Evolutionary conservation across 1,140 invertebrate species (phyloP).

Genomic region (Holcopasites calliopsidis): DNA sequence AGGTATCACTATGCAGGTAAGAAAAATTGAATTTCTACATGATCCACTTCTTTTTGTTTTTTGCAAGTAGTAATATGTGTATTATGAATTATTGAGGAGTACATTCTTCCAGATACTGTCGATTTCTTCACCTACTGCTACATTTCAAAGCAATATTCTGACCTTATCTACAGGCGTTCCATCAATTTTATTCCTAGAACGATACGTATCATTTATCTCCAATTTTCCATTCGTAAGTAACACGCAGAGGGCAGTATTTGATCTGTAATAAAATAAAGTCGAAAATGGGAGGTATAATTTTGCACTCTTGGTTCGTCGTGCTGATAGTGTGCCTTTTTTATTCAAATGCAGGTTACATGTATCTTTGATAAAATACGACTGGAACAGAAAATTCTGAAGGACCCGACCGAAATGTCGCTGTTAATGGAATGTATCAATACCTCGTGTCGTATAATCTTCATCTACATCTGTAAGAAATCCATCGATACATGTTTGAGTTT

Average conservation of each 20-base stretch:
- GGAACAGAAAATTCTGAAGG: background rate
- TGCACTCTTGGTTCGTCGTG: no score
- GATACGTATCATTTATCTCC: background rate
- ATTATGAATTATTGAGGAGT: no score
- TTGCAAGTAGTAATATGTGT: no score
- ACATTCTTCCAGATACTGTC: no score
- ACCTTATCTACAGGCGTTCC: background rate
- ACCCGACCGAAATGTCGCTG: slow-evolving; percentile 1
- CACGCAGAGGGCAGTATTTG: no score
- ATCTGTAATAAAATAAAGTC: background rate
- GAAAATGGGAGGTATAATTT: no score
- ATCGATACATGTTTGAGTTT: background rate
- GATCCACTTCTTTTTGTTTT: no score
- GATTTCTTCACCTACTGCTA: background rate
- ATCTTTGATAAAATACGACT: background rate
- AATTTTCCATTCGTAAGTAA: background rate
- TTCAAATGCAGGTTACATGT: background rate
- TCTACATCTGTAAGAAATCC: background rate
- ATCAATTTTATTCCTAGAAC: fast-evolving
- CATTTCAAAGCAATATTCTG: background rate
- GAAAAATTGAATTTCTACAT: no score
- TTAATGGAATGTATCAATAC: background rate
- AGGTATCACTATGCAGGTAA: background rate
- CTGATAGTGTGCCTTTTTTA: no score
- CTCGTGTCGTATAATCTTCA: background rate